phyloP scores from a whole-genome alignment of 1,140 invertebrate species.

The Drosophila hydei region DNA sequence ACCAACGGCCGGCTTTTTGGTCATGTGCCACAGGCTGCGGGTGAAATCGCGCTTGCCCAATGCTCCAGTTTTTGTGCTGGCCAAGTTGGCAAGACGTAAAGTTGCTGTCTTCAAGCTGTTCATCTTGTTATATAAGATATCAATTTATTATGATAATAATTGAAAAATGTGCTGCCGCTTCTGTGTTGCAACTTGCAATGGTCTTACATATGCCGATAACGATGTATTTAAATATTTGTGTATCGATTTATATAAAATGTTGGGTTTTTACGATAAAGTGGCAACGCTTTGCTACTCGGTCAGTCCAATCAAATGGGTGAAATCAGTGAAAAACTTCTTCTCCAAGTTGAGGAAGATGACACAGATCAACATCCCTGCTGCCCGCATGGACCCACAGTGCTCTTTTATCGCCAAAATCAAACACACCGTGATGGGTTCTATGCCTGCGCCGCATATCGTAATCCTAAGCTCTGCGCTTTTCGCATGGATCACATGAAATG shows the following conservation, averaged over 20 bases:
- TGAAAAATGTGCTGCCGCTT: constrained; percentile 50
- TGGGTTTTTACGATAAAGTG: background rate
- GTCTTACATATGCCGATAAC: constrained; percentile 15
- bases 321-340: constrained; percentile 46
- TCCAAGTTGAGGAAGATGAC: constrained; percentile 44
- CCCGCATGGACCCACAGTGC: constrained; percentile 65
- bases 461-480: constrained; percentile 88
- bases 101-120: constrained; percentile 88
- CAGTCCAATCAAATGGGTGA: constrained; percentile 16
- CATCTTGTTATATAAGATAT: constrained; percentile 85
- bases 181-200: constrained; percentile 46
- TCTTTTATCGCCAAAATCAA: constrained; percentile 64
- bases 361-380: constrained; percentile 53
- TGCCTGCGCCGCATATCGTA: constrained; percentile 91
- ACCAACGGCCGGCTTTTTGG: constrained; percentile 76
- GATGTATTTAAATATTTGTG: constrained; percentile 7
- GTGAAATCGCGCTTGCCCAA: constrained; percentile 87
- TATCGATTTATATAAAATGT: background rate
- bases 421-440: constrained; percentile 86
- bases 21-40: constrained; percentile 89
- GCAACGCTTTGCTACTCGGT: constrained; percentile 11
- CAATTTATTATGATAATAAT: constrained; percentile 34
- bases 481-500: constrained; percentile 46
- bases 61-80: constrained; percentile 83
- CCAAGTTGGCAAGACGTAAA: constrained; percentile 85